Evolutionary conservation across 2,113 vertebrate genomes (phyloP).

Genomic region (Orycteropus afer): DNA sequence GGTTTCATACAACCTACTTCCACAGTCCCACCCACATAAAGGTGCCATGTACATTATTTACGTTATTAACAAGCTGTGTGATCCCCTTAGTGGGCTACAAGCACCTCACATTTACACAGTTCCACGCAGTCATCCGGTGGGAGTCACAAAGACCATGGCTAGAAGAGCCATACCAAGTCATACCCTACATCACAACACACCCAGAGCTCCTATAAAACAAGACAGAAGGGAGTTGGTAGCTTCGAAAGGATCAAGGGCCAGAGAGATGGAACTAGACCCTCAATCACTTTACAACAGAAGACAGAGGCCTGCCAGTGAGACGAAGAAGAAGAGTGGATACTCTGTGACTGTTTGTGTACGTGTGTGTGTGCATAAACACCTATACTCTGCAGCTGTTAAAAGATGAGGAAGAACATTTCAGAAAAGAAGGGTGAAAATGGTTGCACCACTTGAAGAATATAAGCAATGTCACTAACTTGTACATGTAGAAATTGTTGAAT

Average conservation of each 20-base stretch:
- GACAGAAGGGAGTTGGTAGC: not conserved
- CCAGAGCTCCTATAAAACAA: not conserved
- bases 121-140: too few relatives aligned
- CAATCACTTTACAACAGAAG: not conserved
- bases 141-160: too few relatives aligned
- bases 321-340: not conserved
- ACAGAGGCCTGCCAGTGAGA: not conserved
- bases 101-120: too few relatives aligned
- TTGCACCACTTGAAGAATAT: not conserved
- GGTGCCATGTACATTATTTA: too few relatives aligned
- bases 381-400: not conserved
- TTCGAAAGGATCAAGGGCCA: not conserved
- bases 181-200: too few relatives aligned
- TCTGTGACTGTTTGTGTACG: fast-evolving
- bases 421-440: not conserved
- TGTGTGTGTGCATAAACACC: not conserved
- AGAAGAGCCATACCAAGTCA: too few relatives aligned
- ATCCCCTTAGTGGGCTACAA: too few relatives aligned
- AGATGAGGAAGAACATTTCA: not conserved
- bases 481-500: not conserved
- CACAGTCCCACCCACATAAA: too few relatives aligned
- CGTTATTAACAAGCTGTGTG: too few relatives aligned
- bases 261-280: not conserved
- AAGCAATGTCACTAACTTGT: not conserved
- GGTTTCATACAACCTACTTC: too few relatives aligned